Evolutionary conservation across 2,113 vertebrate species (phyloP).

Genomic region (Lepus americanus): DNA sequence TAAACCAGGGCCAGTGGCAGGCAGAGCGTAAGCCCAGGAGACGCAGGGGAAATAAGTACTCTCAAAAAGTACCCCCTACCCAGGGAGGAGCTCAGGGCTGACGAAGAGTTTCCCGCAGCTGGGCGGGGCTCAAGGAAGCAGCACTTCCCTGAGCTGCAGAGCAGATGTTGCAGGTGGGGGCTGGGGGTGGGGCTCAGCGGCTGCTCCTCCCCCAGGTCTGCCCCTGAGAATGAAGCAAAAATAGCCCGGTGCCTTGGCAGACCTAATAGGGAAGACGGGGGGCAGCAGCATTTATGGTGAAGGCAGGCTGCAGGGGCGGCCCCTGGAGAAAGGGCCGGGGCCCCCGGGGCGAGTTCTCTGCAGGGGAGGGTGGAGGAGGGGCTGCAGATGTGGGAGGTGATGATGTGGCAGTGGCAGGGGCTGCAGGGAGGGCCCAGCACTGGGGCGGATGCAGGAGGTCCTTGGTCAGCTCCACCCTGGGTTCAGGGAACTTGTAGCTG

Average conservation of each 20-base stretch:
- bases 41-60: background rate
- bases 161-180: constrained; percentile 61
- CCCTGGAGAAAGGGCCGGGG: background rate
- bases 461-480: background rate
- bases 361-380: background rate
- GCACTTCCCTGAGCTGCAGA: background rate
- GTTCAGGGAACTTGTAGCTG: background rate
- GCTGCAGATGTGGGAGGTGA: background rate
- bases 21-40: background rate
- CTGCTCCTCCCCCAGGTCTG: constrained; percentile 13
- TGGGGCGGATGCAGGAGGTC: background rate
- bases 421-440: background rate
- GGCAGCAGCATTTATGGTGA: constrained; percentile 63
- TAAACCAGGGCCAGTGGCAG: background rate
- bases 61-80: background rate
- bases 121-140: background rate
- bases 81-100: background rate
- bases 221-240: constrained; percentile 70
- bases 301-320: constrained; percentile 3
- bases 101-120: constrained; percentile 17
- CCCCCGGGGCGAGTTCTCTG: background rate
- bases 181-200: background rate
- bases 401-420: background rate
- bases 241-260: constrained; percentile 70
- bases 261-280: constrained; percentile 78